A percentile compares a stretch with the other conserved stretches of the same genome.
phyloP scores from a whole-genome alignment of 2,888 invertebrate genomes.

The Tryphoninae sp. region DNA sequence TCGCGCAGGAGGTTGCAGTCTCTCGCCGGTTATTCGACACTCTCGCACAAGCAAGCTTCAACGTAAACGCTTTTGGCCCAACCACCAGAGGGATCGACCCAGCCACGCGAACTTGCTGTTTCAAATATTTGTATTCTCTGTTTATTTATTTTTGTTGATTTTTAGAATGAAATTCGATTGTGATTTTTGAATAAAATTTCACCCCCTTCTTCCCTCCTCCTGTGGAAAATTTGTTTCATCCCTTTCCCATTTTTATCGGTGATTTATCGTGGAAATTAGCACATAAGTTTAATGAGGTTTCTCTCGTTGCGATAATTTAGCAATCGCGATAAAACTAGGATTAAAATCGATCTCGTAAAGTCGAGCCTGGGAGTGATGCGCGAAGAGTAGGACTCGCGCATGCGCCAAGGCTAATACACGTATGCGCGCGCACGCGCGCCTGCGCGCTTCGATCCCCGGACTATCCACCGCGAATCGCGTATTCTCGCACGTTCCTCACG shows the following conservation, averaged over 20 bases:
- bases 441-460: constrained; percentile 60
- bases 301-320: constrained; percentile 71
- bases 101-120: constrained; percentile 62
- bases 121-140: constrained; percentile 4
- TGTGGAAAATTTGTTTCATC: no score
- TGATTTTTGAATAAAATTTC: background rate
- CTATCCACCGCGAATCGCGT: constrained; percentile 76
- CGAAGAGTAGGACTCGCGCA: constrained; percentile 12
- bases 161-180: background rate
- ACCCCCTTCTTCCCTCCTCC: no score
- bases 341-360: constrained; percentile 77
- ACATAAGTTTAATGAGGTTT: constrained; percentile 42
- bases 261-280: background rate
- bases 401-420: constrained; percentile 37
- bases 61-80: constrained; percentile 36
- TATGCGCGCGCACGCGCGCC: constrained; percentile 8
- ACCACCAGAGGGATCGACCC: background rate
- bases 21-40: background rate
- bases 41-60: background rate
- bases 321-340: constrained; percentile 76
- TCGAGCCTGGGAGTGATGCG: constrained; percentile 53
- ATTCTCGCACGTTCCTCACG: constrained; percentile 73
- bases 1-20: constrained; percentile 71
- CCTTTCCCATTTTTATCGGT: background rate
- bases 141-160: background rate